phyloP scores from a whole-genome alignment of 2,797 vertebrate genomes.

The Ptychobarbus kaznakovi region DNA sequence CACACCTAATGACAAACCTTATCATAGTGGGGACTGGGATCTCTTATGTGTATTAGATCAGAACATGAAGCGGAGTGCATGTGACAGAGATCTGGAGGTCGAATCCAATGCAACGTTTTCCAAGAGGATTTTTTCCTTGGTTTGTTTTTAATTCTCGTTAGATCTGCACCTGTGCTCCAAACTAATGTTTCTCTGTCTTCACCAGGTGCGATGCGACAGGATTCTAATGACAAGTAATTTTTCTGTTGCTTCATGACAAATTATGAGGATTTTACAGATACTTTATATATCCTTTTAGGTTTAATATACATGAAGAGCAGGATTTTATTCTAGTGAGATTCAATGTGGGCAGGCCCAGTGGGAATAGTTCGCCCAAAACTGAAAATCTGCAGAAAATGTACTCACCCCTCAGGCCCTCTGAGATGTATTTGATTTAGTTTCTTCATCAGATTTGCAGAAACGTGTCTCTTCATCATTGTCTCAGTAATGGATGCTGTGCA shows the following conservation, averaged over 20 bases:
- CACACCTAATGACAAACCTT: constrained; percentile 31
- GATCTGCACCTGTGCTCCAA: background rate
- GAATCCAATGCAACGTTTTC: background rate
- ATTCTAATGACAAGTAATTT: background rate
- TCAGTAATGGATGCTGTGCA: background rate
- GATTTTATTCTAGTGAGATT: background rate
- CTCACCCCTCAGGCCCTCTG: background rate
- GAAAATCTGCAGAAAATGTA: background rate
- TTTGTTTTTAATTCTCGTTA: background rate
- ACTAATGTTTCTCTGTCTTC: background rate
- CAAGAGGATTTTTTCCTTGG: background rate
- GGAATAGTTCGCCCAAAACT: background rate
- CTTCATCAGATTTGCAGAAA: background rate
- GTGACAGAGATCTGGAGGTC: constrained; percentile 3
- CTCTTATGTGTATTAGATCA: background rate
- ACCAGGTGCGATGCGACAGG: background rate
- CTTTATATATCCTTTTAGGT: background rate
- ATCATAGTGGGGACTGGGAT: background rate
- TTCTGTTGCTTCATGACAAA: background rate
- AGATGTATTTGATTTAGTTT: background rate
- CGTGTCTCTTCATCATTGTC: no score
- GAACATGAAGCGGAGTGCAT: background rate
- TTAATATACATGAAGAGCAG: background rate
- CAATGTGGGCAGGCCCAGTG: background rate
- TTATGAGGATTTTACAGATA: background rate